Evolutionary conservation across 2,113 vertebrate genomes (phyloP), one percentile per base, ranked within the genome.

Genomic region (Festucalex cinctus): DNA sequence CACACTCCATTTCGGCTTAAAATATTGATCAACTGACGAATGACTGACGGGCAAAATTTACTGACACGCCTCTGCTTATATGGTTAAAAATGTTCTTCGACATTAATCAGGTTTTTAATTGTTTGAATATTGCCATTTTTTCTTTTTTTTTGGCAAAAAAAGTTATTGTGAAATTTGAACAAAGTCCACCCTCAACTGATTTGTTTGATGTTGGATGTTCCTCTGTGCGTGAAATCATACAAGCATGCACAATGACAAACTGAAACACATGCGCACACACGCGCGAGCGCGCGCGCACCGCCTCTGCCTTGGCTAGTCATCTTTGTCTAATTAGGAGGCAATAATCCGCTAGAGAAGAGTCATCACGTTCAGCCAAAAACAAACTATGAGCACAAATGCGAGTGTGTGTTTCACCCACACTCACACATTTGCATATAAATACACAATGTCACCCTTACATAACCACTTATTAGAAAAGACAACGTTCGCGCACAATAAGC

Each of bases 241-340:
- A 59, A 17, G 14, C 53, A 9, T 70, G 49, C 43, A 32, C 5
- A 35, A 32, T 19, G 14, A 46, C 36, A 54, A 20, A n/a, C 22
- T 53, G 51, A 53, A 54, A 68, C 37, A 53, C 46, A 54, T 58
- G 62, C 28, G 36, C 63, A 57, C 19, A 65, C 66, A 71, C 56
- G 46, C 62, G 65, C 17, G 16, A 6, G 16, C 58, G 61, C 39
- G 63, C 70, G 69, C 67, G 83, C 63, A 66, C 62, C 17, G 76
- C 77, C 83, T 80, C 85, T 82, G 84, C 81, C 84, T 84, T 83
- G 85, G 83, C 84, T 82, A 86, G 84, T 87, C 89, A 84, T 86
- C 82, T 85, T 66, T 83, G 83, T 85, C 83, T 90, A 91, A 91
- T 91, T 88, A 89, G 87, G 83, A 86, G 84, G 81, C 85, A 87